A percentile compares a stretch with the other conserved stretches of the same genome.
Conservation (phyloP, 2,797 vertebrate genomes). For the Glossophaga mutica region DNA sequence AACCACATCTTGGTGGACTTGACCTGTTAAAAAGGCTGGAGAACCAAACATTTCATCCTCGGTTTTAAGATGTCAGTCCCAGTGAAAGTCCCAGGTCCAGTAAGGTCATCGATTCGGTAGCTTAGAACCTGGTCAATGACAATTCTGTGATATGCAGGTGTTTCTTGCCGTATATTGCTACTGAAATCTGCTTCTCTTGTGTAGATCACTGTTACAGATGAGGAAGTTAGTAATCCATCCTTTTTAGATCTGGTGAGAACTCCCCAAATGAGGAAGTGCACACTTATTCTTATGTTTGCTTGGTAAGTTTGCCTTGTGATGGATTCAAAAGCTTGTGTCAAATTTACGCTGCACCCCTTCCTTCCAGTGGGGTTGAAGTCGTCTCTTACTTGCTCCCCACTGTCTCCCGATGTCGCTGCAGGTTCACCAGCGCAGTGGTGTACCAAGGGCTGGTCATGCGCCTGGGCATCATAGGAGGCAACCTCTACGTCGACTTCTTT, state of each 20-base stretch:
- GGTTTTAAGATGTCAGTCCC: not conserved
- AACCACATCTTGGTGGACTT: not conserved
- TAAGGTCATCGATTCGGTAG: not conserved
- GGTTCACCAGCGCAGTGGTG: slow-evolving; percentile 95
- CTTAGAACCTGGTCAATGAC: not conserved
- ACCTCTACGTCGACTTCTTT: slow-evolving; percentile 93
- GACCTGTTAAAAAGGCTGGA: not conserved
- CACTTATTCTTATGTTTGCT: slow-evolving; percentile 92
- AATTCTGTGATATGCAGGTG: not conserved
- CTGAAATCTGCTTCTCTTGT: slow-evolving; percentile 58
- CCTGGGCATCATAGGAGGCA: slow-evolving; percentile 90
- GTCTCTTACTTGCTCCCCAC: not conserved
- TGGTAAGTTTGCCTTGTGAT: slow-evolving; percentile 84
- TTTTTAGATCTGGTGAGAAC: slow-evolving; percentile 90
- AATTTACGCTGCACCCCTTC: fast-evolving
- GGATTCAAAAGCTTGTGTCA: not conserved
- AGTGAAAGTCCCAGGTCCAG: not conserved
- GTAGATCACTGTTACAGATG: slow-evolving; percentile 84
- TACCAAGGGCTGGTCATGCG: slow-evolving; percentile 97
- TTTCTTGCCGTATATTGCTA: not conserved
- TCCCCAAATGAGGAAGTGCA: slow-evolving; percentile 91
- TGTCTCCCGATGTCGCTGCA: slow-evolving; percentile 65
- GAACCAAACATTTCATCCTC: not conserved
- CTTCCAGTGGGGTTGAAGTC: fast-evolving
- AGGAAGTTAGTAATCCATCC: slow-evolving; percentile 84